A percentile compares a stretch with the other conserved stretches of the same genome.
Conservation (phyloP, 2,888 invertebrate genomes). For the Cantharis nigra region DNA sequence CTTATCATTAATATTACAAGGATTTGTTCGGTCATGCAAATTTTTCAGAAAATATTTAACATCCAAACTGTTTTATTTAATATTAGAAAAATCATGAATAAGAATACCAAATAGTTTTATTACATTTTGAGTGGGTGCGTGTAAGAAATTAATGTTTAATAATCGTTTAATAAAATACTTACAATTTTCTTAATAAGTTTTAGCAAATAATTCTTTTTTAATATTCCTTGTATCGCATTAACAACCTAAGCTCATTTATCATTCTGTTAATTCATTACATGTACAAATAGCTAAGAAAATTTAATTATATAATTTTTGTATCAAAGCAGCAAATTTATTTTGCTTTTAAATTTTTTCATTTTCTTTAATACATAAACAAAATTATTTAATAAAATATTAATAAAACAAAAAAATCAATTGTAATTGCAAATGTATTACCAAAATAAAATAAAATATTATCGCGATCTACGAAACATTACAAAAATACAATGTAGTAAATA, state of each 20-base stretch:
- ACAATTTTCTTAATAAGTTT: neutral
- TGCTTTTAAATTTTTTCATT: too few species aligned
- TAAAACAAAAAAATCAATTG: neutral
- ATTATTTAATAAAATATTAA: too few species aligned
- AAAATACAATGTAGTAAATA: neutral
- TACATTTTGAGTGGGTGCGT: neutral
- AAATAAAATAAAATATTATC: neutral
- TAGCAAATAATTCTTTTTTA: neutral
- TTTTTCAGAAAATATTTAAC: neutral
- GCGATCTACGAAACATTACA: neutral
- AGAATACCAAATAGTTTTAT: neutral
- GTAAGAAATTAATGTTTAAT: neutral
- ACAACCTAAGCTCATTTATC: neutral
- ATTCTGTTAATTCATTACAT: neutral
- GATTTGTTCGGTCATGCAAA: neutral
- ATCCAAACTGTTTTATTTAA: neutral
- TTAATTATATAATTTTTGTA: neutral
- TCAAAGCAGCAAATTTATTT: too few species aligned
- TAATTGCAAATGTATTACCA: neutral
- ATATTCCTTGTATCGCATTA: neutral
- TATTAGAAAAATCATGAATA: neutral
- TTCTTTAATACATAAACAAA: too few species aligned
- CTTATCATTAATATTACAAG: constrained; percentile 30
- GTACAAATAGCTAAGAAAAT: neutral
- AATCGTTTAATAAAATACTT: neutral